Evolutionary conservation across 2,113 vertebrate genomes (phyloP).

Genomic region (Caloenas nicobarica): DNA sequence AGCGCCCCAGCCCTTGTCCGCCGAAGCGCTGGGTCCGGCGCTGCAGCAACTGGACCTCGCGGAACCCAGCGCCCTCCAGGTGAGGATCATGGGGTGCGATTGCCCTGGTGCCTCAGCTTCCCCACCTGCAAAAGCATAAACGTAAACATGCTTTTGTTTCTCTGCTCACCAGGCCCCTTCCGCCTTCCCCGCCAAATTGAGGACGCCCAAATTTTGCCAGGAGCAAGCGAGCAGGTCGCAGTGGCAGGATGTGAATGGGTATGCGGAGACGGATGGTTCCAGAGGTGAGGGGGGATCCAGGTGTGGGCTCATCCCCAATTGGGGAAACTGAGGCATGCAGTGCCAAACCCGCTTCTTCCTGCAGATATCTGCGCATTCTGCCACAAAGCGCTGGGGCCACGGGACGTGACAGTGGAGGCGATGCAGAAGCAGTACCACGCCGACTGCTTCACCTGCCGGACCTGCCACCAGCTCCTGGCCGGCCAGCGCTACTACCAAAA

Average conservation of each 20-base stretch:
- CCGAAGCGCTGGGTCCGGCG: background rate
- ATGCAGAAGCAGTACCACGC: conserved; percentile 89
- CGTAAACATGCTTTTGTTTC: background rate
- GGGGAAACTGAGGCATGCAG: background rate
- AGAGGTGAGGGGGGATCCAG: conserved; percentile 36
- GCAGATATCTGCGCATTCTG: conserved; percentile 93
- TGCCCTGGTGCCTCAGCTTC: background rate
- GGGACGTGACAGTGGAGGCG: conserved; percentile 80
- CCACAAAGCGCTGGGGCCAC: conserved; percentile 81
- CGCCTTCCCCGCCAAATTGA: background rate
- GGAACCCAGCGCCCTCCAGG: conserved; percentile 43
- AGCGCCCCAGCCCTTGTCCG: background rate
- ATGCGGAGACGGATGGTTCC: background rate
- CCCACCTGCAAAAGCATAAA: background rate
- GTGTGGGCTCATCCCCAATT: rapidly evolving
- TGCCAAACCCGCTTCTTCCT: background rate
- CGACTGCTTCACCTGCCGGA: conserved; percentile 89
- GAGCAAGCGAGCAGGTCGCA: background rate
- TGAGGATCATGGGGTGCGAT: background rate
- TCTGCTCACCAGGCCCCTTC: background rate
- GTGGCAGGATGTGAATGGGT: background rate
- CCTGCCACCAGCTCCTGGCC: conserved; percentile 80
- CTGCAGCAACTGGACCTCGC: conserved; percentile 65
- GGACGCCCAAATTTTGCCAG: background rate
- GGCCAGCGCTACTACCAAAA: conserved; percentile 90